Evolutionary conservation across 2,888 invertebrate genomes (phyloP).

Genomic region (Napeogenes inachia): DNA sequence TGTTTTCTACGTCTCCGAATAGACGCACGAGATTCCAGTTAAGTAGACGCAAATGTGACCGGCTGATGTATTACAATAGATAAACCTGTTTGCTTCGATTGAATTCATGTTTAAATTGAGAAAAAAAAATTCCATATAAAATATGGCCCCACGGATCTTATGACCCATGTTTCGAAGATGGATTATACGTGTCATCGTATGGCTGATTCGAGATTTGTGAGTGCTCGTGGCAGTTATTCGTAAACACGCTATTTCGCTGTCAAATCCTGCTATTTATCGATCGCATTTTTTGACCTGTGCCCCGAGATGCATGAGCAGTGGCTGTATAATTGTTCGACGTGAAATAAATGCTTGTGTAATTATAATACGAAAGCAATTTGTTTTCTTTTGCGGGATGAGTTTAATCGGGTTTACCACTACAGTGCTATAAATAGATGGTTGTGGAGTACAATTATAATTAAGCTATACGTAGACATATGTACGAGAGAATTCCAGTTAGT

Average conservation of each 20-base stretch:
- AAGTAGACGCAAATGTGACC: conserved; percentile 33
- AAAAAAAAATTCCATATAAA: conserved; percentile 34
- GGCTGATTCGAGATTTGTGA: conserved; percentile 48
- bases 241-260: conserved; percentile 65
- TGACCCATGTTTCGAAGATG: conserved; percentile 58
- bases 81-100: conserved; percentile 38
- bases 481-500: no score
- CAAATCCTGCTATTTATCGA: conserved; percentile 64
- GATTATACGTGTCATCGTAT: conserved; percentile 53
- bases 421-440: no score
- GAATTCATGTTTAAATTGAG: conserved; percentile 37
- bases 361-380: conserved; percentile 13
- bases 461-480: no score
- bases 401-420: no score
- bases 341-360: conserved; percentile 33
- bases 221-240: conserved; percentile 41
- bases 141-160: conserved; percentile 37
- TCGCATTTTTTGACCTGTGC: conserved; percentile 60
- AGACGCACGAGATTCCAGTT: conserved; percentile 27
- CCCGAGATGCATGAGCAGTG: conserved; percentile 50
- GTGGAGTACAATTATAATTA: no score
- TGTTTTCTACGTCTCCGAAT: conserved; percentile 26
- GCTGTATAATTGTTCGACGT: conserved; percentile 43
- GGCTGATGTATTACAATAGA: conserved; percentile 40
- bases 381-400: no score